Conservation (phyloP, 2,113 vertebrate genomes). For the Leptobrachium leishanense region DNA sequence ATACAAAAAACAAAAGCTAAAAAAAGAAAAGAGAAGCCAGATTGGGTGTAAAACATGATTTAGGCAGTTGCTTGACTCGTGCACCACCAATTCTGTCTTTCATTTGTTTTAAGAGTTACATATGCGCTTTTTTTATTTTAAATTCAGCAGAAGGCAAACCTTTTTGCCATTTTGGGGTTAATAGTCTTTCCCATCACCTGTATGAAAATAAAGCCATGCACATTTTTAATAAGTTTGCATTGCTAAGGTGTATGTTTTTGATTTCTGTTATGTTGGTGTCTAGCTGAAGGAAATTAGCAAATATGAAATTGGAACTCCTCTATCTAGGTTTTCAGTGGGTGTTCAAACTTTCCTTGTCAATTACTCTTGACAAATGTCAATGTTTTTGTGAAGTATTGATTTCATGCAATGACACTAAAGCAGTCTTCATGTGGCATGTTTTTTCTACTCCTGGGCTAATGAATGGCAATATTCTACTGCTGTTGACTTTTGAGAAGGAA, state of each 20-base stretch:
- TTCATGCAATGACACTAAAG: too few relatives aligned
- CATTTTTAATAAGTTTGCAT: slow-evolving; percentile 46
- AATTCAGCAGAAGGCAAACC: slow-evolving; percentile 24
- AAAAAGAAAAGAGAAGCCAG: slow-evolving; percentile 61
- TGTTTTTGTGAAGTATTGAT: too few relatives aligned
- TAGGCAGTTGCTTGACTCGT: slow-evolving; percentile 78
- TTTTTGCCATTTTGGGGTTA: slow-evolving; percentile 34
- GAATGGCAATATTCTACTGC: not conserved
- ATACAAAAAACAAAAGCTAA: slow-evolving; percentile 50
- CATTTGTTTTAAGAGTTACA: slow-evolving; percentile 45
- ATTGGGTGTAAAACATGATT: slow-evolving; percentile 73
- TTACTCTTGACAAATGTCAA: not conserved
- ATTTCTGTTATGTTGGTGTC: not conserved
- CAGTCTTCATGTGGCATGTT: too few relatives aligned
- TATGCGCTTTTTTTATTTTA: slow-evolving; percentile 40
- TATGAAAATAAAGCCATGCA: slow-evolving; percentile 45
- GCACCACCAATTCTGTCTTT: slow-evolving; percentile 77
- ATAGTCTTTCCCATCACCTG: slow-evolving; percentile 32
- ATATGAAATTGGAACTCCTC: too few relatives aligned
- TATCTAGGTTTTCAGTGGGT: too few relatives aligned
- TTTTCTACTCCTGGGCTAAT: not conserved
- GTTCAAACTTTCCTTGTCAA: too few relatives aligned
- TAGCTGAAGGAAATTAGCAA: too few relatives aligned
- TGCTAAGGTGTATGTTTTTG: slow-evolving; percentile 7
- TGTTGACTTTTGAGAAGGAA: not conserved